Conservation (phyloP, 2,888 invertebrate genomes). For the Cotesia congregata region DNA sequence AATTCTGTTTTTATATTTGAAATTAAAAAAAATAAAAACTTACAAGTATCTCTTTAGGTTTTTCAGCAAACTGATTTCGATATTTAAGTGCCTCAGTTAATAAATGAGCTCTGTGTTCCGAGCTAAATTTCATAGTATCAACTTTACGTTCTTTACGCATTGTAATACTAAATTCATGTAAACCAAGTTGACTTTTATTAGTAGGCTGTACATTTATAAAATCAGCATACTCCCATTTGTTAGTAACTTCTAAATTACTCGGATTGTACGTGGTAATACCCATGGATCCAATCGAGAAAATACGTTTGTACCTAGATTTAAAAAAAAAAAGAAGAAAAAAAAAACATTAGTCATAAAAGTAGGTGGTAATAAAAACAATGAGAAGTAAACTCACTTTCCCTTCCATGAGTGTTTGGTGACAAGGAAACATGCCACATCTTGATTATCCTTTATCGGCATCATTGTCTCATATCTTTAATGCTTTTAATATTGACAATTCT, state of each 20-base stretch:
- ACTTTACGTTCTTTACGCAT: constrained; percentile 92
- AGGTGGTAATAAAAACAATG: neutral
- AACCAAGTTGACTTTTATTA: constrained; percentile 70
- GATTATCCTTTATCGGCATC: constrained; percentile 91
- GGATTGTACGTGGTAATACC: constrained; percentile 99
- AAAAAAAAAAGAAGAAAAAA: neutral
- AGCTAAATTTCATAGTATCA: constrained; percentile 96
- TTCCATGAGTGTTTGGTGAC: constrained; percentile 99
- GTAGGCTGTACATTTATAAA: constrained; percentile 80
- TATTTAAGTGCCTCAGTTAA: constrained; percentile 91
- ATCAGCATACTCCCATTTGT: constrained; percentile 91
- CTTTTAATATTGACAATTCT: constrained; percentile 44
- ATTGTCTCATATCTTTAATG: constrained; percentile 75
- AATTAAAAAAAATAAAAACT: constrained; percentile 61
- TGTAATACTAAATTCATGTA: constrained; percentile 83
- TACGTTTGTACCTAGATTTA: constrained; percentile 86
- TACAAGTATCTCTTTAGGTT: constrained; percentile 83
- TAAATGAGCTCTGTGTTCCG: constrained; percentile 93
- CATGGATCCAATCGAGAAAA: constrained; percentile 95
- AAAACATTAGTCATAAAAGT: neutral
- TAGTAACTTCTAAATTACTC: constrained; percentile 89
- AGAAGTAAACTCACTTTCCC: constrained; percentile 82
- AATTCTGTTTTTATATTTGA: too few relatives aligned
- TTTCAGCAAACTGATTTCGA: constrained; percentile 84
- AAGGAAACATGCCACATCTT: constrained; percentile 96